phyloP scores from a whole-genome alignment of 2,113 vertebrate genomes.

The Isurus oxyrinchus region DNA sequence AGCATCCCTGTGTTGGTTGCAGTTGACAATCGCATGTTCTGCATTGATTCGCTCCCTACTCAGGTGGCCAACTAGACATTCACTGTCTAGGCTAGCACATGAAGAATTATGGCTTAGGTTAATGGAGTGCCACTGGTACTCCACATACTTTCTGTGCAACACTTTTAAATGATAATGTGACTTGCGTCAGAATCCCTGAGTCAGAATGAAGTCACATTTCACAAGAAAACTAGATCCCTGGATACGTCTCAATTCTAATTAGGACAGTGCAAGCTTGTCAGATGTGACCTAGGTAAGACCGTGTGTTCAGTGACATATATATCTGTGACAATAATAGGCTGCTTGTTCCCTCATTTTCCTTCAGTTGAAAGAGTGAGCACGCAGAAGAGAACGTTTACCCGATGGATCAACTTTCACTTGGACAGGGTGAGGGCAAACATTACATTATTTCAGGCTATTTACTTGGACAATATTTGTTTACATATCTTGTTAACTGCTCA shows the following conservation, averaged over 20 bases:
- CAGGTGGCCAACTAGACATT: background rate
- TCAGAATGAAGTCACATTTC: background rate
- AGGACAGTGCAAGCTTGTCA: constrained; percentile 30
- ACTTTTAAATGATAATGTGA: background rate
- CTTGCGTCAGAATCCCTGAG: background rate
- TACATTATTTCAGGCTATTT: background rate
- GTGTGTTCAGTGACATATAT: constrained; percentile 16
- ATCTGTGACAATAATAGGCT: constrained; percentile 19
- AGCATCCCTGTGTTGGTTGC: too few species aligned
- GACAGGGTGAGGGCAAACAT: constrained; percentile 72
- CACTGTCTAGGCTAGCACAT: background rate
- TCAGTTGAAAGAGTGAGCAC: constrained; percentile 86
- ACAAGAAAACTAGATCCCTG: background rate
- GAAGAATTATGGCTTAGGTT: background rate
- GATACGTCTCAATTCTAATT: background rate
- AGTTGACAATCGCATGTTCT: background rate
- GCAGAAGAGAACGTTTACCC: constrained; percentile 95
- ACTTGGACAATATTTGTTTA: background rate
- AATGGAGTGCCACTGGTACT: background rate
- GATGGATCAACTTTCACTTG: constrained; percentile 94
- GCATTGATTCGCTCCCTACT: background rate
- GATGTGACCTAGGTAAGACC: constrained; percentile 48
- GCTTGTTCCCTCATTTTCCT: constrained; percentile 47
- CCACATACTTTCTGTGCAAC: background rate
- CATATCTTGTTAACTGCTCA: background rate